Base-by-base conservation (phyloP, 2,888 invertebrate genomes). In the Ectropis crepuscularia region DNA sequence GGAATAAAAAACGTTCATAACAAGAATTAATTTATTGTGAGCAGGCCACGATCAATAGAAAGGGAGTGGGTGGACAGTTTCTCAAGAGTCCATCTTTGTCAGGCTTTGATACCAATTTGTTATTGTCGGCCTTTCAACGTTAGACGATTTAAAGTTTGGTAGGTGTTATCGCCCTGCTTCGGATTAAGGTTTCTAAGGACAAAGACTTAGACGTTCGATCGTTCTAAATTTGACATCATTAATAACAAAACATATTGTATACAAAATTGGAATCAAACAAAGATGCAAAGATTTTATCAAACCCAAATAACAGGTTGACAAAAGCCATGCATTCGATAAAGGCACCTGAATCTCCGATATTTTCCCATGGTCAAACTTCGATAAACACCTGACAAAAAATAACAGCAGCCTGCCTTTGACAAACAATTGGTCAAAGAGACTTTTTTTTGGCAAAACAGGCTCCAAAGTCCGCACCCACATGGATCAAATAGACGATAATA, bases 41-140 rank as follows among this genome's bases (percentile, higher is more conserved):
- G 83, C 80, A 79, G 83, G 82, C 88, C 85, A 81, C 88, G 86
- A 89, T 92, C 89, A 91, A 91, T 90, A 87, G 90, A 80, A 79
- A 75, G 78, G 83, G 88, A 89, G 92, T 92, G 92, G 92, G 92
- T 91, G 92, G 92, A 92, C 92, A 92, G 90, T 86, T 90, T 86
- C 86, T 87, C 85, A 89, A 89, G 88, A 90, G 92, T 91, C 90
- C 91, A 91, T 91, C 92, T 92, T 91, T 92, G 92, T 92, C 89
- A 90, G 84, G 87, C 90, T 89, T 87, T 91, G 89, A 90, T 92
- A 89, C 89, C 87, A 85, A 92, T 92, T 92, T 91, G 90, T 92
- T 86, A 88, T 83, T 88, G 92, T 92, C 92, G 86, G 85, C 84
- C 86, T 87, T 88, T 89, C 88, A 89, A 87, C 89, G 85, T 60